phyloP scores from a whole-genome alignment of 2,113 vertebrate genomes.

The Megalops atlanticus region DNA sequence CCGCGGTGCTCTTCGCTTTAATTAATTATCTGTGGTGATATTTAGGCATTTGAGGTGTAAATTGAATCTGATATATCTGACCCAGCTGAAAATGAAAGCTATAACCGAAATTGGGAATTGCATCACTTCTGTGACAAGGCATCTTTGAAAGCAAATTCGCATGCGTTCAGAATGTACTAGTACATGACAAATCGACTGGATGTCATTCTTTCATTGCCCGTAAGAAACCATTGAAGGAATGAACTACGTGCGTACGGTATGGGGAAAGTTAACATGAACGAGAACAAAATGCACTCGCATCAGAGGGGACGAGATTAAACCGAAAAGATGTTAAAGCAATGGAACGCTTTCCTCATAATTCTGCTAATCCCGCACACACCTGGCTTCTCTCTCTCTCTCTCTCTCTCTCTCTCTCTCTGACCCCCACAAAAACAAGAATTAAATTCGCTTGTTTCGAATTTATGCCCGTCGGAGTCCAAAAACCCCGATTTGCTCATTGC shows the following conservation, averaged over 20 bases:
- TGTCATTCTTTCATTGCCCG: too few relatives aligned
- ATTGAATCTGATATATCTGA: too few relatives aligned
- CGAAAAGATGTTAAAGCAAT: neutral
- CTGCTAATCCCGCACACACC: neutral
- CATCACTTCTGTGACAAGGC: too few relatives aligned
- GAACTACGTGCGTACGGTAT: neutral
- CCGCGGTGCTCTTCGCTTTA: neutral
- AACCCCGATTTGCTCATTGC: neutral
- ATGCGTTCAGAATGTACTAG: too few relatives aligned
- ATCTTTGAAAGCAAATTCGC: too few relatives aligned
- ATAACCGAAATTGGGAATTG: too few relatives aligned
- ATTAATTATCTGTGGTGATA: neutral
- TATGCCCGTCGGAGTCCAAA: too few relatives aligned
- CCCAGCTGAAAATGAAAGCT: too few relatives aligned
- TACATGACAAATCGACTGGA: too few relatives aligned
- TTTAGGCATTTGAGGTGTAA: neutral
- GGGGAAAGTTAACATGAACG: neutral
- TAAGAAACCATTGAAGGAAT: neutral
- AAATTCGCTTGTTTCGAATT: neutral
- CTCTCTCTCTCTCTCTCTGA: neutral
- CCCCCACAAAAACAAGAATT: neutral
- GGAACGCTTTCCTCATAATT: neutral
- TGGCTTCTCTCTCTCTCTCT: neutral
- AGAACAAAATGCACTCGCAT: neutral
- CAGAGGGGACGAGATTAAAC: neutral